Evolutionary conservation across 2,888 invertebrate species (phyloP), one percentile per base, ranked within the genome.

Genomic region (Orgyia antiqua): DNA sequence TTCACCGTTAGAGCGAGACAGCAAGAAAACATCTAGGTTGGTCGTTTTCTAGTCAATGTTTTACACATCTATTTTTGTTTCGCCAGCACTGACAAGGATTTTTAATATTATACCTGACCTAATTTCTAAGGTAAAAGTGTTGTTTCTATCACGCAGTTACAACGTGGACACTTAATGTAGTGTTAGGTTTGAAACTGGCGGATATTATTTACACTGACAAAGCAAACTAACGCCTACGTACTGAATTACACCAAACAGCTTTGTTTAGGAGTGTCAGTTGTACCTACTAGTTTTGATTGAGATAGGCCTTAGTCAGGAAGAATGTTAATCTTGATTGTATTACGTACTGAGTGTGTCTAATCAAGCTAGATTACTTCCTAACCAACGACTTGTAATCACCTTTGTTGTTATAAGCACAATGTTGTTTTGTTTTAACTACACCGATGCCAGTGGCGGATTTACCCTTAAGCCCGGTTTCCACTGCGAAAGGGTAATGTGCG

Each of bases 1-100:
- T 36, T 45, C 54, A 55, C 50, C 12, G 49, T 42, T 36, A 51
- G 58, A 68, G 40, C 32, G 62, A 51, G 71, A 70, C 32, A 34
- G 54, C 57, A 50, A 45, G 71, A 67, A 70, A 70, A 70, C 70
- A 70, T 65, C 65, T 69, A 62, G 62, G 62, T 61, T 58, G 59
- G 50, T 29, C 44, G 39, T 42, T 48, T 42, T 55, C 40, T 50
- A 51, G 50, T 58, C 46, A 51, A 51, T 58, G 49, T 51, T 44
- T 55, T 63, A 35, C 41, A 36, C 33, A 33, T 45, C 52, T 54
- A 52, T 52, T 52, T 52, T 40, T 33, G 42, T 54, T 45, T 33
- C 34, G 35, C 24, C 30, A 24, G 28, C 37, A 13, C 29, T 43
- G 52, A 48, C 54, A 54, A 54, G 35, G 51, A 39, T 44, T 44